These are phyloP conservation scores for Grallaria varia DNA, from an alignment of 2,113 vertebrate genomes.

Conservation along the genomic window DNA sequence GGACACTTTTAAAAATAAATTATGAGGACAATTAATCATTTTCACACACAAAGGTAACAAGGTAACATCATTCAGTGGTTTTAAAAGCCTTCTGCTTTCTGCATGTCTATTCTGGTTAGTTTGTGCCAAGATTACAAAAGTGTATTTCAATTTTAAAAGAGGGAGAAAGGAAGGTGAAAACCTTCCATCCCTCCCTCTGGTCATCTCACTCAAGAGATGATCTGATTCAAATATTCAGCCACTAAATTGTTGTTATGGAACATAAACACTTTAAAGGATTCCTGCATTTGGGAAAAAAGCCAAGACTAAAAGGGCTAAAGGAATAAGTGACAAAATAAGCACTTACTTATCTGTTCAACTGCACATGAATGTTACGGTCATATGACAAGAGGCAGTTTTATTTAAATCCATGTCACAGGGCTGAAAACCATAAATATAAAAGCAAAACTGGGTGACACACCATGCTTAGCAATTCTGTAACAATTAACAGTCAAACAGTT, in stretches of 20 bases:
- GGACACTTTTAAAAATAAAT: constrained; percentile 25
- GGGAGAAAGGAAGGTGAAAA: background rate
- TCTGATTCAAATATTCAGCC: background rate
- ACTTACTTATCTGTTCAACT: background rate
- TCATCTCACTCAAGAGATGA: background rate
- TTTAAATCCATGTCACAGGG: background rate
- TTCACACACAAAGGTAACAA: background rate
- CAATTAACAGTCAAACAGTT: background rate
- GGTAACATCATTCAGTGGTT: background rate
- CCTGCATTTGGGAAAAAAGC: background rate
- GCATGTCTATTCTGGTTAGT: background rate
- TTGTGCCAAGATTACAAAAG: background rate
- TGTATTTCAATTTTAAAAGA: background rate
- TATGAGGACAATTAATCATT: constrained; percentile 31
- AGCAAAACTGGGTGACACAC: background rate
- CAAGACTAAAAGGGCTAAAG: background rate
- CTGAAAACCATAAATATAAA: background rate
- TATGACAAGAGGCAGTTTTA: background rate
- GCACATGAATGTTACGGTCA: background rate
- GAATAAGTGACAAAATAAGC: background rate
- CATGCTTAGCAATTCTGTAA: background rate
- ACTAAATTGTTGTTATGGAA: background rate
- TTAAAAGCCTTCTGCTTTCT: background rate
- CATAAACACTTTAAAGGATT: background rate
- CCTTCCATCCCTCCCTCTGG: background rate